A percentile compares a stretch with the other conserved stretches of the same genome.
Evolutionary conservation across 2,113 vertebrate species (phyloP).

Genomic region (Labrus mixtus): DNA sequence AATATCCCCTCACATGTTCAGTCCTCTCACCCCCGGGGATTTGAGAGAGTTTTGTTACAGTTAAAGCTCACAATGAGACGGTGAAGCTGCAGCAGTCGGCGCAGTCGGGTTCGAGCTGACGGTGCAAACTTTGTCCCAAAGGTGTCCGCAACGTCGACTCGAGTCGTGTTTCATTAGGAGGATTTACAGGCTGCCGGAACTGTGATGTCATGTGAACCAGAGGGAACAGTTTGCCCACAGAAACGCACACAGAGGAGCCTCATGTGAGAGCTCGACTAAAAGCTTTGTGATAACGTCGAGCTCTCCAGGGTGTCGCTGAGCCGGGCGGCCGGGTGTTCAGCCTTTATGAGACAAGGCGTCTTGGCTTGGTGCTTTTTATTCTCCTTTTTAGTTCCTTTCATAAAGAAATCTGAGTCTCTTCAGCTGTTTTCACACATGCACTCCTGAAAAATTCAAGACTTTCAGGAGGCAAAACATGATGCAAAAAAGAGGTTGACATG

Average conservation of each 20-base stretch:
- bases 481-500: too few species aligned
- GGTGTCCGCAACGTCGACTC: constrained; percentile 63
- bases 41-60: constrained; percentile 38
- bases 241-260: constrained; percentile 40
- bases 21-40: constrained; percentile 50
- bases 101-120: constrained; percentile 40
- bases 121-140: constrained; percentile 57
- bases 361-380: background rate
- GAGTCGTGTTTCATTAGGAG: constrained; percentile 67
- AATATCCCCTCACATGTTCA: constrained; percentile 64
- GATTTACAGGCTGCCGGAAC: constrained; percentile 68
- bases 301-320: constrained; percentile 45
- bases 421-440: too few species aligned
- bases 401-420: too few species aligned
- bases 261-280: constrained; percentile 62
- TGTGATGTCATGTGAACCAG: constrained; percentile 77
- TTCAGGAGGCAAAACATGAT: too few species aligned
- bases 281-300: constrained; percentile 58
- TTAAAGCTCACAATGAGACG: constrained; percentile 19
- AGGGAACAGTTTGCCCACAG: constrained; percentile 60
- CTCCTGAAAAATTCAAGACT: too few species aligned
- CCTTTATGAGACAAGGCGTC: constrained; percentile 57
- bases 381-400: too few species aligned
- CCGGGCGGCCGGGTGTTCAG: constrained; percentile 37
- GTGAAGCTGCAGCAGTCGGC: constrained; percentile 5